Evolutionary conservation across 2,888 invertebrate genomes (phyloP).

Genomic region (Diloba caeruleocephala): DNA sequence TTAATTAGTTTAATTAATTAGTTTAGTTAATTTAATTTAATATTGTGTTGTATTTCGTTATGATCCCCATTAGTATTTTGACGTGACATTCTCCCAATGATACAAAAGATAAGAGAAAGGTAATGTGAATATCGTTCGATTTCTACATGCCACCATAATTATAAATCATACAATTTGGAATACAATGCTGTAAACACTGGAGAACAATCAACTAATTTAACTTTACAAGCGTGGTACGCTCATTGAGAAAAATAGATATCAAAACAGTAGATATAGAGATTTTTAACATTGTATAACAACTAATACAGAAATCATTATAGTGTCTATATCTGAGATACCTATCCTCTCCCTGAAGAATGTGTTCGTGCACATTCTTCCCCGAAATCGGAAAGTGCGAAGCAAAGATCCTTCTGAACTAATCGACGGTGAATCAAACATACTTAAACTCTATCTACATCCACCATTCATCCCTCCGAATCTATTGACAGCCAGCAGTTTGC

Average conservation of each 20-base stretch:
- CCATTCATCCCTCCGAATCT: conserved; percentile 31
- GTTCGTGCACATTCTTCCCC: conserved; percentile 39
- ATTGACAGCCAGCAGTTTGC: conserved; percentile 27
- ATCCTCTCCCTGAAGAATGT: conserved; percentile 23
- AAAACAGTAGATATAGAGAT: too few relatives aligned
- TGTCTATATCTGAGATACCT: conserved; percentile 31
- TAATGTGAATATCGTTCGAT: conserved; percentile 37
- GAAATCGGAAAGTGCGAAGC: conserved; percentile 41
- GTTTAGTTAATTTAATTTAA: too few relatives aligned
- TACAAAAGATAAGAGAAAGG: conserved; percentile 46
- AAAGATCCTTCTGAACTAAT: conserved; percentile 30
- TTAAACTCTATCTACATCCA: conserved; percentile 37
- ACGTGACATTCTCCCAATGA: conserved; percentile 32
- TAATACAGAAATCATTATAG: not conserved
- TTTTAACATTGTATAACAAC: conserved; percentile 1
- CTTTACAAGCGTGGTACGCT: too few relatives aligned
- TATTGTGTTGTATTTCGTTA: conserved; percentile 17
- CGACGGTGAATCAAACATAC: conserved; percentile 33
- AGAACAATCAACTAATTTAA: too few relatives aligned
- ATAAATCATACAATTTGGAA: conserved; percentile 18
- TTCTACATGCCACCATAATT: conserved; percentile 23
- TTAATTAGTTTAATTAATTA: too few relatives aligned
- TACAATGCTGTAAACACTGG: too few relatives aligned
- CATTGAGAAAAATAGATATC: too few relatives aligned
- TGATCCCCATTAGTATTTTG: conserved; percentile 24